phyloP scores from a whole-genome alignment of 92 coral and sea anemone genomes.

The Umimayanthus kanabou region DNA sequence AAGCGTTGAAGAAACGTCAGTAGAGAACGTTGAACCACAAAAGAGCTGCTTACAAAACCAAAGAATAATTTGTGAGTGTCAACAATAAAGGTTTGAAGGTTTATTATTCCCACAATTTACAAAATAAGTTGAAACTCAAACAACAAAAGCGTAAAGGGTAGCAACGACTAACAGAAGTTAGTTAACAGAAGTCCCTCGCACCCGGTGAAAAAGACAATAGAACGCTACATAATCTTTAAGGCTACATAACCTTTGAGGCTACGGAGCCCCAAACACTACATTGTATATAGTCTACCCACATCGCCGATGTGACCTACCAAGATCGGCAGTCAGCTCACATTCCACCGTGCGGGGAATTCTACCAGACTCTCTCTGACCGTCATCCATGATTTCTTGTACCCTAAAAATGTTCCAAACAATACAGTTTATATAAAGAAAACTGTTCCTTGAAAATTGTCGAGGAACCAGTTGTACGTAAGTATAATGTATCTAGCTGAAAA shows the following conservation, averaged over 20 bases:
- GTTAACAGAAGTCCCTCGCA: too few species aligned
- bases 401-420: conserved; percentile 33
- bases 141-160: too few species aligned
- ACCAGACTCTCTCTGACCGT: conserved; percentile 89
- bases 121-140: too few species aligned
- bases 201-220: too few species aligned
- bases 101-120: too few species aligned
- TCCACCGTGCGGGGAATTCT: conserved; percentile 97
- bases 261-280: not conserved
- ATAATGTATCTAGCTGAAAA: not conserved
- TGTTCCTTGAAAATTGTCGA: not conserved
- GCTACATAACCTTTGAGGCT: too few species aligned
- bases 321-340: conserved; percentile 93
- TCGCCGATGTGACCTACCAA: conserved; percentile 57
- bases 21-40: too few species aligned
- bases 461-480: not conserved
- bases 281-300: not conserved
- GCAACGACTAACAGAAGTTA: too few species aligned
- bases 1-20: too few species aligned
- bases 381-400: conserved; percentile 98
- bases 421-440: not conserved
- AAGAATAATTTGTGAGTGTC: too few species aligned
- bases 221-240: not conserved
- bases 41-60: too few species aligned
- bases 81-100: too few species aligned